phyloP scores from a whole-genome alignment of 2,113 vertebrate genomes.

The Caracal caracal region DNA sequence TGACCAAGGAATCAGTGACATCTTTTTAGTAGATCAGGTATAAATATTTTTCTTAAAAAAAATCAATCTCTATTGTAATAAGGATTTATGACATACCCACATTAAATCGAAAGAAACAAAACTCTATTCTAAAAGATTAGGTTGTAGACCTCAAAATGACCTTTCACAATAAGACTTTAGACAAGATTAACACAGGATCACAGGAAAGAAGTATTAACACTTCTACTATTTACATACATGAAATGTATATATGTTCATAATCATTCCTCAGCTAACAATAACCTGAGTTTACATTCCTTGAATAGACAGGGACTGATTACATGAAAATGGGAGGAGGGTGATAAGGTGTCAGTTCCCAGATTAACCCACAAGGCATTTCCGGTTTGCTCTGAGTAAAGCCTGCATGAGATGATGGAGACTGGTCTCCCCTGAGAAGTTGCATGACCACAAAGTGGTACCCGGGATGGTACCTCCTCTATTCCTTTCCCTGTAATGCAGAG shows the following conservation, averaged over 20 bases:
- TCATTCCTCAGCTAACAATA: slow-evolving; percentile 66
- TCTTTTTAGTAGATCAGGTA: not conserved
- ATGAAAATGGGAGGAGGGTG: not conserved
- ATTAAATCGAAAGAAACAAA: slow-evolving; percentile 46
- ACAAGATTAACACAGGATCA: not conserved
- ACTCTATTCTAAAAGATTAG: slow-evolving; percentile 11
- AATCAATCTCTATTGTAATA: not conserved
- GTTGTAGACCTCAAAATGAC: not conserved
- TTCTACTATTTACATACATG: slow-evolving; percentile 52
- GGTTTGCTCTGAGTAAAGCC: not conserved
- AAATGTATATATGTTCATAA: slow-evolving; percentile 49
- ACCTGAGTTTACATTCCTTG: slow-evolving; percentile 27
- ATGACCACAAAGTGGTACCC: not conserved
- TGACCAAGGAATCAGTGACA: not conserved
- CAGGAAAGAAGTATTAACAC: not conserved
- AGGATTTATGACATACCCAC: not conserved
- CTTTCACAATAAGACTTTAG: not conserved
- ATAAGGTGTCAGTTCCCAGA: not conserved
- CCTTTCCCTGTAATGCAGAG: not conserved
- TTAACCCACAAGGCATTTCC: not conserved
- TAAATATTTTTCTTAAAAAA: slow-evolving; percentile 30
- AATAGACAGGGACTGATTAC: slow-evolving; percentile 16
- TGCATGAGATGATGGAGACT: not conserved
- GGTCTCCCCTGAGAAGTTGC: not conserved
- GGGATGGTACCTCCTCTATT: not conserved